Conservation (phyloP, 2,113 vertebrate species). For the Gambusia holbrooki region DNA sequence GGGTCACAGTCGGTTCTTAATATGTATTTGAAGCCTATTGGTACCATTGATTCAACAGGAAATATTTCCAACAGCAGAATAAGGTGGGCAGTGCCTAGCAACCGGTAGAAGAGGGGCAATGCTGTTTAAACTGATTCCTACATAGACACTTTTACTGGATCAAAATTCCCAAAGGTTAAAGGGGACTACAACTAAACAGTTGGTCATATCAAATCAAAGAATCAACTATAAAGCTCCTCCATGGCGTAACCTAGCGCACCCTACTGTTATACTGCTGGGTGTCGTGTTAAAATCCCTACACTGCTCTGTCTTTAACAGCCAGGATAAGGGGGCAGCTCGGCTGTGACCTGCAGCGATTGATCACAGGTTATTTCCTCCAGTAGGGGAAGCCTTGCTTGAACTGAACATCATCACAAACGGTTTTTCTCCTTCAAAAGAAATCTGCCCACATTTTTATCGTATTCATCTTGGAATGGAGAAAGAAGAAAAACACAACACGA, state of each 20-base stretch:
- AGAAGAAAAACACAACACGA: neutral
- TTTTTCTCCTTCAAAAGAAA: neutral
- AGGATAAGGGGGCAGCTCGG: neutral
- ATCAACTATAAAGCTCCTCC: neutral
- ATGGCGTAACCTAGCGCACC: neutral
- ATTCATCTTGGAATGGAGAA: neutral
- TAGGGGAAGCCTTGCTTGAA: neutral
- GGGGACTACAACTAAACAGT: neutral
- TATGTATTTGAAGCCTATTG: too few relatives aligned
- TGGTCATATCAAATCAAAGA: neutral
- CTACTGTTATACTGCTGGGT: neutral
- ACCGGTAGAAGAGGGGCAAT: neutral
- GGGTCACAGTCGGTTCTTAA: too few relatives aligned
- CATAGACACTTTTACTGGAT: too few relatives aligned
- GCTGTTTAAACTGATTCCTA: neutral
- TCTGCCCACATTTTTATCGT: neutral
- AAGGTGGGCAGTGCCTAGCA: too few relatives aligned
- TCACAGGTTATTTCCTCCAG: neutral
- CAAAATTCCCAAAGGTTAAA: too few relatives aligned
- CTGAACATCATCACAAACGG: neutral
- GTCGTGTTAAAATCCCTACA: constrained; percentile 5
- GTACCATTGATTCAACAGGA: too few relatives aligned
- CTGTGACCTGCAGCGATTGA: constrained; percentile 1
- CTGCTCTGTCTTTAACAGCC: neutral
- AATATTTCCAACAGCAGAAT: too few relatives aligned